A percentile compares a stretch with the other conserved stretches of the same genome.
Evolutionary conservation across 2,888 invertebrate genomes (phyloP).

Genomic region (Heteromurus nitidus): DNA sequence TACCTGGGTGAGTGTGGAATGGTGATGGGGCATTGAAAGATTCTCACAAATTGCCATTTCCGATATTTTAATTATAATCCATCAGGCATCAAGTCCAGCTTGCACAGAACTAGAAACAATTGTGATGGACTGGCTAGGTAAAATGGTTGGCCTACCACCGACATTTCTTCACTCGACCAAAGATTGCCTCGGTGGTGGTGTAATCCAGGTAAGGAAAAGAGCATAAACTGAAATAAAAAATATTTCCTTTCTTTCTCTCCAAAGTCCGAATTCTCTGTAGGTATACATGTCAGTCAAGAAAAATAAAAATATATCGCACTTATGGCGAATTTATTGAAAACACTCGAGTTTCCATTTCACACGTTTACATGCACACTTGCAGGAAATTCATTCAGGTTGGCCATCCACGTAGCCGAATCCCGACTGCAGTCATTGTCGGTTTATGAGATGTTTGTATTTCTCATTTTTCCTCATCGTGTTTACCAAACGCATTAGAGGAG

Average conservation of each 20-base stretch:
- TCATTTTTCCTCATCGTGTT: too few relatives aligned
- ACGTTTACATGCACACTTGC: background rate
- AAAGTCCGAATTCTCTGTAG: background rate
- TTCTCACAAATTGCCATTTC: slow-evolving; percentile 11
- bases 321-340: too few relatives aligned
- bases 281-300: background rate
- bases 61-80: background rate
- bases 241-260: too few relatives aligned
- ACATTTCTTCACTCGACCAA: slow-evolving; percentile 90
- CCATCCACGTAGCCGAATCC: too few relatives aligned
- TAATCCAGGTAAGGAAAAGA: slow-evolving; percentile 85
- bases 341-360: background rate
- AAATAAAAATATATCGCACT: too few relatives aligned
- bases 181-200: slow-evolving; percentile 89
- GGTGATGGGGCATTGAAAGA: background rate
- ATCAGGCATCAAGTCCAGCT: slow-evolving; percentile 95
- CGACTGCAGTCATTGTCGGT: too few relatives aligned
- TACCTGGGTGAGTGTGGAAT: slow-evolving; percentile 88
- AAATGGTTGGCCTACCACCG: slow-evolving; percentile 95
- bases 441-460: too few relatives aligned
- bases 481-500: background rate
- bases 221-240: background rate
- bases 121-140: slow-evolving; percentile 98
- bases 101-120: slow-evolving; percentile 98
- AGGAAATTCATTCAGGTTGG: too few relatives aligned